Percentiles rank a stretch among this genome's conserved stretches.
Conservation (phyloP, 2,797 vertebrate species). For the Antennarius maculatus region DNA sequence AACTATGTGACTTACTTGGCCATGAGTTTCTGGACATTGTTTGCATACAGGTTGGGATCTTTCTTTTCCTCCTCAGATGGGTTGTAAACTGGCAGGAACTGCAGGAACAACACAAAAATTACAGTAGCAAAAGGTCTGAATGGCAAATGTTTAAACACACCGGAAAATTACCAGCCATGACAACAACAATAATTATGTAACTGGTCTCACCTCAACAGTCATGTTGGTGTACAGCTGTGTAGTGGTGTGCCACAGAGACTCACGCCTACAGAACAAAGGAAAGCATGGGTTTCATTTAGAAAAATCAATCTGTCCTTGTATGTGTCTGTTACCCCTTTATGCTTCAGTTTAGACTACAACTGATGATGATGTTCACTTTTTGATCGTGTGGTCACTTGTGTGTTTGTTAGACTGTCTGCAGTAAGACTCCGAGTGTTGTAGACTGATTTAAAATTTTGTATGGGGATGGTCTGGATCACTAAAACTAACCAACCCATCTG, state of each 20-base stretch:
- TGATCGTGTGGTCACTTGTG: no score
- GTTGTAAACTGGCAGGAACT: conserved; percentile 90
- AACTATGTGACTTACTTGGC: conserved; percentile 80
- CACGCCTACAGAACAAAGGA: conserved; percentile 65
- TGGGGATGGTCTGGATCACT: no score
- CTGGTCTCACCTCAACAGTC: conserved; percentile 84
- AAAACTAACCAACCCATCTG: no score
- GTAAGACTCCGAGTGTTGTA: no score
- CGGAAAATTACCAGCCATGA: no score
- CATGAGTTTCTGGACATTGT: conserved; percentile 91
- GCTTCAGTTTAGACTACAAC: no score
- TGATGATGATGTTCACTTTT: no score
- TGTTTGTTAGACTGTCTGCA: no score
- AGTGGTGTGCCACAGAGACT: conserved; percentile 85
- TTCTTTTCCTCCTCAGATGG: conserved; percentile 84
- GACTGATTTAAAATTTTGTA: no score
- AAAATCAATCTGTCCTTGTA: background rate
- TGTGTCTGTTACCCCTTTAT: background rate
- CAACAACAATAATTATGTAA: background rate
- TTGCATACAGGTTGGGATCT: conserved; percentile 87
- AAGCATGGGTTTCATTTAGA: background rate
- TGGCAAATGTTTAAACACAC: background rate
- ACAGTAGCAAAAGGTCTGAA: background rate
- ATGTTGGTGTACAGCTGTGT: conserved; percentile 87
- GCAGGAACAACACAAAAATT: conserved; percentile 31